These are phyloP conservation scores for Zaprionus tsacasi DNA, from an alignment of 1,140 invertebrate species.

Conservation along the genomic window DNA sequence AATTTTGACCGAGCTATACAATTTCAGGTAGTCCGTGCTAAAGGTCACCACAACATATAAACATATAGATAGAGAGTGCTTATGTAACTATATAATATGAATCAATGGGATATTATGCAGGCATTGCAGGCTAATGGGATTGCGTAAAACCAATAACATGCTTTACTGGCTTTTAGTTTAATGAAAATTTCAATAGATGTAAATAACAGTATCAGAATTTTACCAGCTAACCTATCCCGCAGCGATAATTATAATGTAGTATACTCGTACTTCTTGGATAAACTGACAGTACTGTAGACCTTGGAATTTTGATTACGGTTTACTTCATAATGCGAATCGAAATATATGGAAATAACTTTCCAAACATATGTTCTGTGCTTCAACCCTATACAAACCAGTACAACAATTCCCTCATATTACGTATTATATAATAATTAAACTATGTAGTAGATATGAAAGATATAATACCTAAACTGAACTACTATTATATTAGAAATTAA, in stretches of 20 bases:
- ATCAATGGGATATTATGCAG: not conserved
- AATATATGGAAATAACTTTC: not conserved
- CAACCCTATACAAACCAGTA: no score
- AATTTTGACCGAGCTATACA: conserved; percentile 15
- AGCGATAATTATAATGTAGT: no score
- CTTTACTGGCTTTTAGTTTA: not conserved
- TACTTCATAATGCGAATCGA: not conserved
- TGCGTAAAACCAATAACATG: not conserved
- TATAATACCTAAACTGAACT: not conserved
- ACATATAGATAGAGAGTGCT: not conserved
- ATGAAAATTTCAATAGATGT: not conserved
- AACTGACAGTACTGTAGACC: not conserved
- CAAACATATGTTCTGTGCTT: no score
- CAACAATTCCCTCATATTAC: no score
- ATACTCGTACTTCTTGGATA: no score
- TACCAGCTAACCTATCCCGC: no score
- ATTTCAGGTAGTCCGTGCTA: conserved; percentile 1
- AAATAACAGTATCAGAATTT: not conserved
- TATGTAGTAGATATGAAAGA: no score
- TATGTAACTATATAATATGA: not conserved
- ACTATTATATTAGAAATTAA: no score
- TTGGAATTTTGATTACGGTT: not conserved
- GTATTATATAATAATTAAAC: no score
- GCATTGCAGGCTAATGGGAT: not conserved
- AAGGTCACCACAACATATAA: conserved; percentile 23